These are phyloP conservation scores for Hystrix cristata DNA, from an alignment of 2,113 vertebrate species.

Conservation along the genomic window DNA sequence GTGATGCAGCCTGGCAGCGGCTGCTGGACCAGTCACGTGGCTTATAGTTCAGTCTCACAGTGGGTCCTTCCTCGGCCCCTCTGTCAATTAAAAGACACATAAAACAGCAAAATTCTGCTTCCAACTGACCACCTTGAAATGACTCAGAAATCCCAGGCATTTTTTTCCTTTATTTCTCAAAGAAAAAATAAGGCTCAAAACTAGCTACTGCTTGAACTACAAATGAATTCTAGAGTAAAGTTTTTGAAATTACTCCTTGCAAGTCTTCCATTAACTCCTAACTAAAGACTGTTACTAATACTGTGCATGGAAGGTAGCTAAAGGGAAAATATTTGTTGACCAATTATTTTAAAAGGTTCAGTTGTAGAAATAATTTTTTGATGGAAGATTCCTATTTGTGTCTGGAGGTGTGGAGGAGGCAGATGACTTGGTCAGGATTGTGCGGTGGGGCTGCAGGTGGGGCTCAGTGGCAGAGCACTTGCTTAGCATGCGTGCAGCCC, in stretches of 20 bases:
- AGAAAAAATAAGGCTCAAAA: neutral
- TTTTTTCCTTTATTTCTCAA: neutral
- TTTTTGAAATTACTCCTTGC: neutral
- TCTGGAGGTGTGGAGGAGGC: no score
- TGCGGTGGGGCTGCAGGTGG: no score
- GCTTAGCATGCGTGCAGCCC: no score
- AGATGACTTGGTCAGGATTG: no score
- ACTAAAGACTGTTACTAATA: neutral
- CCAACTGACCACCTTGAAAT: neutral
- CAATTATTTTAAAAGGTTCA: no score
- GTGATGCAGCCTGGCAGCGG: neutral
- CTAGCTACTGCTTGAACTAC: neutral
- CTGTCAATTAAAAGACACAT: neutral
- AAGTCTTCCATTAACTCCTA: neutral
- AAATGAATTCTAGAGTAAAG: neutral
- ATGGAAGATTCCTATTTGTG: no score
- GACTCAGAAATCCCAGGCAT: neutral
- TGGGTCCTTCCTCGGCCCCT: no score
- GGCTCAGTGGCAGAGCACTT: no score
- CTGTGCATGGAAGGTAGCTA: no score
- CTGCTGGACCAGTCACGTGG: no score
- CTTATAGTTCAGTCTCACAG: neutral
- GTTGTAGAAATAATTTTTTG: no score
- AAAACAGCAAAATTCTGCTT: neutral
- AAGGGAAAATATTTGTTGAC: no score